These are phyloP conservation scores for Lytechinus pictus DNA, from an alignment of 35 echinoderm and acorn worm genomes.

Conservation along the genomic window DNA sequence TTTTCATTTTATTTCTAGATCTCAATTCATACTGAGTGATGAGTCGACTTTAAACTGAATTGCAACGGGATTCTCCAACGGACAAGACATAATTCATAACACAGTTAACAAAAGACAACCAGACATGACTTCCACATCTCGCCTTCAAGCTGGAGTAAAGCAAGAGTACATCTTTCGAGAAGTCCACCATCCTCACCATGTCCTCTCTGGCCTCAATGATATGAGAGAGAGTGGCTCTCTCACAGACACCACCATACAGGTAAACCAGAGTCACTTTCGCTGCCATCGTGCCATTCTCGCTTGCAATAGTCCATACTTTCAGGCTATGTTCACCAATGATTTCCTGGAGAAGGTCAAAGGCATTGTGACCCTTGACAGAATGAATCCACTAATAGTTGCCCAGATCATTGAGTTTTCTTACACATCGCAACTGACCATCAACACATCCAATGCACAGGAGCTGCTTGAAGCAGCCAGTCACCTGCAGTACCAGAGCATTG, in stretches of 20 bases:
- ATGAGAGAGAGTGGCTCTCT: conserved; percentile 73
- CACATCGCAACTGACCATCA: conserved; percentile 68
- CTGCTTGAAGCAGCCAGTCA: conserved; percentile 64
- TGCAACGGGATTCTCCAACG: neutral
- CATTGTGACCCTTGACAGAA: conserved; percentile 52
- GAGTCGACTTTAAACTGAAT: neutral
- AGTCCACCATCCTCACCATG: conserved; percentile 31
- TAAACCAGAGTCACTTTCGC: conserved; percentile 24
- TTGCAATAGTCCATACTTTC: conserved; percentile 77
- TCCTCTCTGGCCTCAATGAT: conserved; percentile 55
- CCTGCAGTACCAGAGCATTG: conserved; percentile 68
- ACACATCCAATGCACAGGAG: conserved; percentile 68
- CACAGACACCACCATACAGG: conserved; percentile 67
- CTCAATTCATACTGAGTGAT: no score
- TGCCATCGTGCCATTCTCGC: conserved; percentile 80
- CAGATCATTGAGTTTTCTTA: conserved; percentile 76
- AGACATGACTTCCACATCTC: neutral
- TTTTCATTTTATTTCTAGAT: no score
- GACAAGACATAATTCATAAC: neutral
- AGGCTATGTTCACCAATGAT: conserved; percentile 78
- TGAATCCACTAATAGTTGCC: conserved; percentile 53
- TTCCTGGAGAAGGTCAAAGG: conserved; percentile 72
- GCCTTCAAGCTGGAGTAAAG: neutral
- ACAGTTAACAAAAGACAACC: neutral
- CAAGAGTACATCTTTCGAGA: conserved; percentile 56